These are phyloP conservation scores for Lethenteron reissneri DNA, from an alignment of 2,113 vertebrate genomes.

Conservation along the genomic window DNA sequence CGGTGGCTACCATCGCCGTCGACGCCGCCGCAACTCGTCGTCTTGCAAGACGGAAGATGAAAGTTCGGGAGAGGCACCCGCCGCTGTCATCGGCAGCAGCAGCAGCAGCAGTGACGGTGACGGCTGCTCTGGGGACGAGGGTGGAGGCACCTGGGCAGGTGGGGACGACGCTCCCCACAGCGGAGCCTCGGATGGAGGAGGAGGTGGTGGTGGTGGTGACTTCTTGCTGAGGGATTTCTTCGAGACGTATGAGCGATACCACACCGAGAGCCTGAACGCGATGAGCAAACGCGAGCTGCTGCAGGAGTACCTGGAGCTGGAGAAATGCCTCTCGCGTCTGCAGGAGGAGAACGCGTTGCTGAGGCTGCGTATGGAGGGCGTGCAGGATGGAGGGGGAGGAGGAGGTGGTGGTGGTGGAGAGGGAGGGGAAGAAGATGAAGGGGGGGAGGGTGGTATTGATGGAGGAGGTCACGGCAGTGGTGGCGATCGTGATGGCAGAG, in stretches of 20 bases:
- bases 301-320: slow-evolving; percentile 2
- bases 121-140: neutral
- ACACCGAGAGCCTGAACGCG: slow-evolving; percentile 4
- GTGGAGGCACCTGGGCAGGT: neutral
- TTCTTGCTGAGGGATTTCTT: slow-evolving; percentile 2
- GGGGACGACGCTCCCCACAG: neutral
- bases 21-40: slow-evolving; percentile 63
- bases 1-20: slow-evolving; percentile 28
- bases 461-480: too few species aligned
- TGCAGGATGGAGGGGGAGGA: too few species aligned
- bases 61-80: too few species aligned
- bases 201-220: neutral
- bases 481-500: too few species aligned
- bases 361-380: neutral
- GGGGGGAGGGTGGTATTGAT: too few species aligned
- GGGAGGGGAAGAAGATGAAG: too few species aligned
- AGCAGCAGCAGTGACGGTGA: slow-evolving; percentile 74
- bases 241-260: neutral
- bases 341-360: slow-evolving; percentile 4
- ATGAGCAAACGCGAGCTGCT: slow-evolving; percentile 1
- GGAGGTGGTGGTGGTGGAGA: too few species aligned
- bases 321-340: neutral
- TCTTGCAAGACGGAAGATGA: too few species aligned
- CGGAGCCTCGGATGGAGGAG: neutral
- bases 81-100: slow-evolving; percentile 33